Evolutionary conservation across 2,797 vertebrate species (phyloP).

Genomic region (Podarcis siculus): DNA sequence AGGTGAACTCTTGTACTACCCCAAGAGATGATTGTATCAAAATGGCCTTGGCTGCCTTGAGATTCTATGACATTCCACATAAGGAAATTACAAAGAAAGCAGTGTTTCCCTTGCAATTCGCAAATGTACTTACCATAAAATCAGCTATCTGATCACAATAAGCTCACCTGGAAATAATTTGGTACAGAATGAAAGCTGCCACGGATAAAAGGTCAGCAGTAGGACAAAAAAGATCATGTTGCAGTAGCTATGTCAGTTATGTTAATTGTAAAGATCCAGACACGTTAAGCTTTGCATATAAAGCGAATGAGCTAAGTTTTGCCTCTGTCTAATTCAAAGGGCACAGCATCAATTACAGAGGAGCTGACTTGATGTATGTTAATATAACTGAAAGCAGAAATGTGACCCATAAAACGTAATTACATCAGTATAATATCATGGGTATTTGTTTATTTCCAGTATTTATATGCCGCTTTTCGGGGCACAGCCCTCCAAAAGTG

Average conservation of each 20-base stretch:
- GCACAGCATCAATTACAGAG: background rate
- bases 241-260: conserved; percentile 22
- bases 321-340: conserved; percentile 23
- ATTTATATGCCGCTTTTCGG: no score
- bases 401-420: conserved; percentile 23
- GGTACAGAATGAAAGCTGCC: conserved; percentile 42
- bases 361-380: conserved; percentile 12
- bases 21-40: conserved; percentile 43
- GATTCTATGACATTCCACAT: background rate
- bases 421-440: background rate
- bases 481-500: no score
- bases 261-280: background rate
- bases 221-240: conserved; percentile 28
- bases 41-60: conserved; percentile 31
- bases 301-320: background rate
- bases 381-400: conserved; percentile 17
- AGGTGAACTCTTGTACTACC: conserved; percentile 28
- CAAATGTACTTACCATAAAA: conserved; percentile 23
- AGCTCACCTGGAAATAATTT: conserved; percentile 53
- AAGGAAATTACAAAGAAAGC: conserved; percentile 4
- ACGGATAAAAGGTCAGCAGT: conserved; percentile 23
- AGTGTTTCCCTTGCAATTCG: conserved; percentile 28
- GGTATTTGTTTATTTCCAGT: no score
- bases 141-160: conserved; percentile 41
- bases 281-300: conserved; percentile 11